Evolutionary conservation across 2,888 invertebrate species (phyloP).

Genomic region (Ischnus inquisitorius): DNA sequence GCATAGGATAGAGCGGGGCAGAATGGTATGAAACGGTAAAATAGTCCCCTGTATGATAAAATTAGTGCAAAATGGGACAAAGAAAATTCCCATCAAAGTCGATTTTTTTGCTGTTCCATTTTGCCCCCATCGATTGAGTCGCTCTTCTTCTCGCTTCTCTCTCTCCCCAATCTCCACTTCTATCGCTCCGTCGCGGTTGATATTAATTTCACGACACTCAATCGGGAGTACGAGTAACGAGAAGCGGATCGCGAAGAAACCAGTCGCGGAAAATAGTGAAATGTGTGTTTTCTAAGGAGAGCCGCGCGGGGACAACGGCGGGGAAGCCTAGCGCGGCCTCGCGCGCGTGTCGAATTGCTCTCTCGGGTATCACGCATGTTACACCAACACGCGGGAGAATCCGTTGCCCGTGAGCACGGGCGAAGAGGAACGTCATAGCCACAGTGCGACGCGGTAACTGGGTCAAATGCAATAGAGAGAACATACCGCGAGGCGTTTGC

Average conservation of each 20-base stretch:
- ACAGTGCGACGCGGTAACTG: conserved; percentile 71
- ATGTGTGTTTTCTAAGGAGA: conserved; percentile 68
- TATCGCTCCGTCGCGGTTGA: neutral
- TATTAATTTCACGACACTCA: conserved; percentile 20
- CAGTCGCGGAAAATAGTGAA: conserved; percentile 78
- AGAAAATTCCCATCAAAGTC: too few relatives aligned
- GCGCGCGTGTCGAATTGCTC: conserved; percentile 68
- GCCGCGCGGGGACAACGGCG: neutral
- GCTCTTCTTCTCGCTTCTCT: too few relatives aligned
- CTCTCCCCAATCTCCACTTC: neutral
- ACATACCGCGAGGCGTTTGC: conserved; percentile 33
- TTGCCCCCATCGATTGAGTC: too few relatives aligned
- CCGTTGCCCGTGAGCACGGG: conserved; percentile 30
- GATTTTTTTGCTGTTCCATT: too few relatives aligned
- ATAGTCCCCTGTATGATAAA: too few relatives aligned
- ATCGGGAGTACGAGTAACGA: neutral
- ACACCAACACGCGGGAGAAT: conserved; percentile 21
- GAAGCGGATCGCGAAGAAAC: conserved; percentile 64
- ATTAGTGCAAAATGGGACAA: too few relatives aligned
- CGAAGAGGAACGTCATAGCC: conserved; percentile 56
- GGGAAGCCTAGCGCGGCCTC: neutral
- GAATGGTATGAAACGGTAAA: too few relatives aligned
- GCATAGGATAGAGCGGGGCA: too few relatives aligned
- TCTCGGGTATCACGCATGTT: conserved; percentile 48
- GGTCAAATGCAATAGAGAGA: conserved; percentile 76